Conservation (phyloP, 2,888 invertebrate species). For the Mechanitis mazaeus region DNA sequence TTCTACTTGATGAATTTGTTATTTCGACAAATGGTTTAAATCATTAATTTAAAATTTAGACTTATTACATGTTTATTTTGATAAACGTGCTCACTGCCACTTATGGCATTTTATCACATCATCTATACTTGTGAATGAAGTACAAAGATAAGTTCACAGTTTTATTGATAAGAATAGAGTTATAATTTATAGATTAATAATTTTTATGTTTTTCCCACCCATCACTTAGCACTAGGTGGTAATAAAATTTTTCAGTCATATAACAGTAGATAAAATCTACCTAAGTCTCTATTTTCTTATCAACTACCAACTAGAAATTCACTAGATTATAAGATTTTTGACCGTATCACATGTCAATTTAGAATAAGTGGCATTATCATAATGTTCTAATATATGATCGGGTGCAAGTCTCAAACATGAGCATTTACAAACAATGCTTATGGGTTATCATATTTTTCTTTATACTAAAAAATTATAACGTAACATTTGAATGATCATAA, state of each 20-base stretch:
- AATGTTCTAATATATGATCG: slow-evolving; percentile 37
- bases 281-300: slow-evolving; percentile 48
- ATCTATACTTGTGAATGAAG: slow-evolving; percentile 49
- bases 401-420: slow-evolving; percentile 64
- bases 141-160: slow-evolving; percentile 54
- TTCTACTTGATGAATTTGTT: slow-evolving; percentile 11
- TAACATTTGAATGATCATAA: slow-evolving; percentile 32
- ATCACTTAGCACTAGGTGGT: slow-evolving; percentile 45
- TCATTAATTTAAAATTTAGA: slow-evolving; percentile 12
- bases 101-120: slow-evolving; percentile 16
- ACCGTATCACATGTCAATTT: slow-evolving; percentile 41
- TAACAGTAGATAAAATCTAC: slow-evolving; percentile 67
- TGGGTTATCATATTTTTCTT: slow-evolving; percentile 35
- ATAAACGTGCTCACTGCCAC: slow-evolving; percentile 19
- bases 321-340: slow-evolving; percentile 52
- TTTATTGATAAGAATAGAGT: slow-evolving; percentile 53
- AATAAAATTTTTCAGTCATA: slow-evolving; percentile 44
- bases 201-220: slow-evolving; percentile 46
- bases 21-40: slow-evolving; percentile 18
- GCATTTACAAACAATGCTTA: slow-evolving; percentile 39
- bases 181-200: slow-evolving; percentile 33
- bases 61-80: slow-evolving; percentile 13
- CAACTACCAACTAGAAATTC: slow-evolving; percentile 47
- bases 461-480: slow-evolving; percentile 33
- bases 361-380: slow-evolving; percentile 37